Evolutionary conservation across 92 coral and sea anemone species (phyloP), one percentile per base, ranked within the genome.

Genomic region (Parazoanthus atlanticus): DNA sequence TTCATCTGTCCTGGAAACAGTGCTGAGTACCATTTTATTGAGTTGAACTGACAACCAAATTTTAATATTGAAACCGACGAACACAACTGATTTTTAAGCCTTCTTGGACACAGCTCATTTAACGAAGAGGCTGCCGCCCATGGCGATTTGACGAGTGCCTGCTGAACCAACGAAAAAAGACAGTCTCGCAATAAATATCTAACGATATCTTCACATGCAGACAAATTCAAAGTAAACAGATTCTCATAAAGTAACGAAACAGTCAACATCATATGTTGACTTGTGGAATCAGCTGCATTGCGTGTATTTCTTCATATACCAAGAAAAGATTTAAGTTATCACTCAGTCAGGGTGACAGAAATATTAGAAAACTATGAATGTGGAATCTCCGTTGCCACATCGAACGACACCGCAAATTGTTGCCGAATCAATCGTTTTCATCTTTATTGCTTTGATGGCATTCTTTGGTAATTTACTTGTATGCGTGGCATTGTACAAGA

Each of bases 381-480:
- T 83, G 49, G 77, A 43, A 15, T 2, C 49, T 41, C 86, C 76
- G 33, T 67, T 83, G n/a, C 78, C 65, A 15, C 8, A 29, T 10
- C 86, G 86, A 38, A 65, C 86, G 15, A 65, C 74, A 23, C 32
- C 26, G 25, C 76, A 82, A 67, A 69, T 72, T 6, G 86, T 83
- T 47, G 41, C 21, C 61, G 86, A 83, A 46, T 83, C 86, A 15
- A 6, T 67, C 3, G 38, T 83, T 30, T 83, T 83, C 38, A 13
- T 32, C 25, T 15, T 38, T 31, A 83, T 83, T 40, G 86, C 86
- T 41, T 19, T 83, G 76, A 67, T 40, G 1, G 86, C 86, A n/a
- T 83, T 83, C 46, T 83, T 47, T 26, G 86, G 86, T 0, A 83
- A 83, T 43, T 69, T 83, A 41, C 86, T 83, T 15, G 86, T 66